A percentile compares a stretch with the other conserved stretches of the same genome.
These are phyloP conservation scores for Elephas maximus DNA, from an alignment of 2,113 vertebrate genomes.

Conservation along the genomic window DNA sequence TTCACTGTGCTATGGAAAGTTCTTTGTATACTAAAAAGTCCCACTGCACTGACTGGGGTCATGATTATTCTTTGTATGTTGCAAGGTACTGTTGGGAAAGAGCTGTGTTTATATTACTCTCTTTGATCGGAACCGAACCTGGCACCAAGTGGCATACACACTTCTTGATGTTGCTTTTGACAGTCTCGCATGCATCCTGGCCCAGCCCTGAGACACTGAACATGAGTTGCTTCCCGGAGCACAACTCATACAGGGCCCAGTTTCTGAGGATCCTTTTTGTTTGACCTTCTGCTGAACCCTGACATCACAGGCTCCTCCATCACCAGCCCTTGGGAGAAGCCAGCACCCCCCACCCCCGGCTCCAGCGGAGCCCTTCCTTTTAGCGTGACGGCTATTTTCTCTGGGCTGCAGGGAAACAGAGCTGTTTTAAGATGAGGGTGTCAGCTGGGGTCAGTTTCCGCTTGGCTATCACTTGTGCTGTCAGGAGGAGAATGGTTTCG, in stretches of 20 bases:
- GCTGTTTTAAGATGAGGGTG: constrained; percentile 80
- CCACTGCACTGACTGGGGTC: not conserved
- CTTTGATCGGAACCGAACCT: not conserved
- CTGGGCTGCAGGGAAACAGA: constrained; percentile 71
- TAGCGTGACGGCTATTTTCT: constrained; percentile 61
- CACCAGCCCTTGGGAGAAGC: constrained; percentile 53
- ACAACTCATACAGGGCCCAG: not conserved
- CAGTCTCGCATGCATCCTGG: not conserved
- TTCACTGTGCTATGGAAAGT: not conserved
- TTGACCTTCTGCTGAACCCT: constrained; percentile 47
- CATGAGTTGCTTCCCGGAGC: not conserved
- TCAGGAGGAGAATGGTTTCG: constrained; percentile 80
- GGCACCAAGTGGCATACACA: accelerated
- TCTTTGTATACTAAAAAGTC: not conserved
- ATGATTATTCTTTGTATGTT: not conserved
- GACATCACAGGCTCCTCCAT: not conserved
- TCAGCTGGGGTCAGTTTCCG: constrained; percentile 59
- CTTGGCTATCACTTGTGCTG: constrained; percentile 78
- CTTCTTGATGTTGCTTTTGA: not conserved
- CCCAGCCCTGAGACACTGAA: not conserved
- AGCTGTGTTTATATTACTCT: not conserved
- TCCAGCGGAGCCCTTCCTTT: constrained; percentile 63
- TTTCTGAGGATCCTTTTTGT: constrained; percentile 16
- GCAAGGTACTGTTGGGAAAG: not conserved
- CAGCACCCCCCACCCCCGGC: not conserved